These are phyloP conservation scores for Tarsius wallacei DNA, from an alignment of 2,797 vertebrate genomes.

Conservation along the genomic window DNA sequence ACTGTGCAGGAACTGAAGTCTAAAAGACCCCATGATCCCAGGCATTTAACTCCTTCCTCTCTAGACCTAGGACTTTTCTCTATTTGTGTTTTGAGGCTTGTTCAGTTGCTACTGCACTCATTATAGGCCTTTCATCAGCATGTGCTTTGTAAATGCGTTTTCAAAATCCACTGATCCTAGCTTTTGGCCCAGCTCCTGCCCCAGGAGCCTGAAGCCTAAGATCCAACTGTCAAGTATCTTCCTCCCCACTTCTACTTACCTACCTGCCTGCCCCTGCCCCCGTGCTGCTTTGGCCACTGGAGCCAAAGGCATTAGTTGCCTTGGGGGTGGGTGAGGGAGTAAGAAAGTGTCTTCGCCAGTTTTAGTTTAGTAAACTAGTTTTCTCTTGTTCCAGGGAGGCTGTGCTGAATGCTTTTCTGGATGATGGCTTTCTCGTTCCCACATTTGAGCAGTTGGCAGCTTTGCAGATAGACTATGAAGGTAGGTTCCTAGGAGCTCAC, in stretches of 20 bases:
- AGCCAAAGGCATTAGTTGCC: constrained; percentile 39
- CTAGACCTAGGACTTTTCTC: not conserved
- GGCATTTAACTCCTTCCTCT: constrained; percentile 31
- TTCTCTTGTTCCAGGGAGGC: constrained; percentile 85
- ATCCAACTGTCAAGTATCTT: not conserved
- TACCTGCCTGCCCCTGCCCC: too few species aligned
- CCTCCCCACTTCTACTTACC: not conserved
- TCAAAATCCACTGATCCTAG: constrained; percentile 5
- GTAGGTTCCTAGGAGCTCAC: constrained; percentile 83
- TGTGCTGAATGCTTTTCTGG: constrained; percentile 90
- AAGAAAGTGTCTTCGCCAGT: not conserved
- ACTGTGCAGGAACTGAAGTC: not conserved
- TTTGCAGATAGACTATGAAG: constrained; percentile 92
- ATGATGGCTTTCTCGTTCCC: constrained; percentile 94
- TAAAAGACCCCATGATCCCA: constrained; percentile 10
- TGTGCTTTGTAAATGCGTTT: constrained; percentile 14
- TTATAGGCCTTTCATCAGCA: not conserved
- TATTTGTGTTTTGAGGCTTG: constrained; percentile 32
- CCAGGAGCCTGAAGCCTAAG: not conserved
- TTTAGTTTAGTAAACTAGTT: constrained; percentile 50
- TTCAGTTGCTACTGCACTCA: not conserved
- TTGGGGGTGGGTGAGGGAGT: not conserved
- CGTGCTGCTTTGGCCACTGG: not conserved
- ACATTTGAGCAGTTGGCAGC: constrained; percentile 94
- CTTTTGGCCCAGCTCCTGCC: not conserved